Conservation (phyloP, 2,888 invertebrate genomes). For the Tipula lateralis region DNA sequence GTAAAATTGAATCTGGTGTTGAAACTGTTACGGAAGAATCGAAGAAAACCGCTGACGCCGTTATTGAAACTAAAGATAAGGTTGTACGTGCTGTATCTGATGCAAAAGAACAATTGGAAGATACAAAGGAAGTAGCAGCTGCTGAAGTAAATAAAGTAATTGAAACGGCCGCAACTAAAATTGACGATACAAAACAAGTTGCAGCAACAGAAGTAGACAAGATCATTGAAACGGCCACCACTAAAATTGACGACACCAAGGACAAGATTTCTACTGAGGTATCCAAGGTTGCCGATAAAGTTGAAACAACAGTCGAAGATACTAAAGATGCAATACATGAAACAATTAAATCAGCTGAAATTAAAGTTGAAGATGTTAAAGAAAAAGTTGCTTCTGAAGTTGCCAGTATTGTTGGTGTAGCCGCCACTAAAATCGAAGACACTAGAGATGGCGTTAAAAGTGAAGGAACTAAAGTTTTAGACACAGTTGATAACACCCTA, state of each 20-base stretch:
- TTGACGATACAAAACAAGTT: background rate
- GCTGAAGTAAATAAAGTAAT: background rate
- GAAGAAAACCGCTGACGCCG: background rate
- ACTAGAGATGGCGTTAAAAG: background rate
- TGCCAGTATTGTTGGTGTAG: too few relatives aligned
- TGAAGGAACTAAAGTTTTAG: background rate
- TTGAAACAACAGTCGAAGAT: constrained; percentile 30
- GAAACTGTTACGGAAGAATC: constrained; percentile 29
- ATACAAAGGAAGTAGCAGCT: background rate
- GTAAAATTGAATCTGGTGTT: constrained; percentile 33
- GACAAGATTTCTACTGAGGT: background rate
- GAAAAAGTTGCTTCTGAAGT: too few relatives aligned
- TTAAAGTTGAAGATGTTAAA: too few relatives aligned
- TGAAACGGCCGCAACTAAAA: too few relatives aligned
- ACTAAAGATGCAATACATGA: constrained; percentile 12
- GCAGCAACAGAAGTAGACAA: background rate
- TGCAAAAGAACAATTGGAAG: background rate
- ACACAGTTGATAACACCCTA: background rate
- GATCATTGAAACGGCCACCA: background rate
- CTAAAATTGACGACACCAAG: background rate
- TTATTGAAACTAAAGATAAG: background rate
- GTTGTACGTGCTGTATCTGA: background rate
- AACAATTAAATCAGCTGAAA: background rate
- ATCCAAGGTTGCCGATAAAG: background rate
- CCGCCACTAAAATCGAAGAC: constrained; percentile 29